Conservation (phyloP, 2,888 invertebrate genomes). For the Pseudeuparius sepicola region DNA sequence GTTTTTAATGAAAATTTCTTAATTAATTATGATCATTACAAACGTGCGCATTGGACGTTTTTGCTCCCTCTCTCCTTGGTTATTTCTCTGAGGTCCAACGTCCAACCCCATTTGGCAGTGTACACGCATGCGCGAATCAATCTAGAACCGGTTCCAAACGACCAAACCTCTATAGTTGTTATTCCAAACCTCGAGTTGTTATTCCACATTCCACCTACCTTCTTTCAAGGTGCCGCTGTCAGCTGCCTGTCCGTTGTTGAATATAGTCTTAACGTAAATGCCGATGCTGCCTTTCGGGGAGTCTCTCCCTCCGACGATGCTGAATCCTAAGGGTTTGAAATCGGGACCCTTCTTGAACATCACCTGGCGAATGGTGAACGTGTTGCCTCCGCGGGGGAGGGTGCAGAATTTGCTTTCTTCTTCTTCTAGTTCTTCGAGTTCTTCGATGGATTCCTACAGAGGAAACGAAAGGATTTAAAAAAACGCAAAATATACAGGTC, state of each 20-base stretch:
- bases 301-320: constrained; percentile 82
- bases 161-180: too few species aligned
- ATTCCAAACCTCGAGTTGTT: too few species aligned
- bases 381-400: constrained; percentile 45
- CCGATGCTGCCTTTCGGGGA: constrained; percentile 82
- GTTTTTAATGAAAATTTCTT: too few species aligned
- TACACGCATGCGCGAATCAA: too few species aligned
- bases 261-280: constrained; percentile 82
- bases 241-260: constrained; percentile 76
- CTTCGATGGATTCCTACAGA: constrained; percentile 31
- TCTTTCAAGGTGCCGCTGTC: constrained; percentile 75
- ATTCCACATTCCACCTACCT: constrained; percentile 46
- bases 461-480: constrained; percentile 1
- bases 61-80: too few species aligned
- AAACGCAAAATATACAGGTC: too few species aligned
- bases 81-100: too few species aligned
- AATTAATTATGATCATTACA: too few species aligned
- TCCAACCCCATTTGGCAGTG: too few species aligned
- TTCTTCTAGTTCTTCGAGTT: constrained; percentile 38
- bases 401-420: constrained; percentile 51
- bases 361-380: constrained; percentile 43
- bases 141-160: too few species aligned
- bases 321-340: constrained; percentile 79
- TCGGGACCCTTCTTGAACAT: constrained; percentile 71
- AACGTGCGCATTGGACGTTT: too few species aligned